phyloP scores from a whole-genome alignment of 2,113 vertebrate genomes.

The Misgurnus anguillicaudatus region DNA sequence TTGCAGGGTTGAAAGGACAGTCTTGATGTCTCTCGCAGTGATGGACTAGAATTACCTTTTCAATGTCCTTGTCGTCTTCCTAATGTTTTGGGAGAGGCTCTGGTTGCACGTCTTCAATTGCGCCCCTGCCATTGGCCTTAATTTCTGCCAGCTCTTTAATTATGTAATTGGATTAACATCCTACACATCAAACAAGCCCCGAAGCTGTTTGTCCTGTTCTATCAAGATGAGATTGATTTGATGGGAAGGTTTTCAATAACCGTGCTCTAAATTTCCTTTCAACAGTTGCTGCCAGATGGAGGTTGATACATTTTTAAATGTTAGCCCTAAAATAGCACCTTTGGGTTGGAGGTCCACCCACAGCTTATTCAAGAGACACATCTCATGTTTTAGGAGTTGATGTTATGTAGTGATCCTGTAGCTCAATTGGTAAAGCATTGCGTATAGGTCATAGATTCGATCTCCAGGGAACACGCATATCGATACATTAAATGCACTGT shows the following conservation, averaged over 20 bases:
- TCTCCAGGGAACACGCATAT: no score
- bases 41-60: constrained; percentile 20
- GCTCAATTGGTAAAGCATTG: no score
- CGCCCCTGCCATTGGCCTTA: constrained; percentile 22
- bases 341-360: constrained; percentile 20
- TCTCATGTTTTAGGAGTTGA: neutral
- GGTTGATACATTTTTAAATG: constrained; percentile 55
- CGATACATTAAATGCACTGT: no score
- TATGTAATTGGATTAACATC: constrained; percentile 60
- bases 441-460: no score
- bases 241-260: constrained; percentile 40
- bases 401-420: no score
- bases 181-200: constrained; percentile 48
- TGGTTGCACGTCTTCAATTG: constrained; percentile 58
- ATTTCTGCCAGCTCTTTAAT: constrained; percentile 59
- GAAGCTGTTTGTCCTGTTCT: constrained; percentile 28
- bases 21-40: neutral
- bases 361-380: constrained; percentile 45
- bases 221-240: constrained; percentile 38
- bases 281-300: constrained; percentile 29
- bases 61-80: constrained; percentile 45
- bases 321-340: constrained; percentile 44
- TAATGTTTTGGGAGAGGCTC: constrained; percentile 55
- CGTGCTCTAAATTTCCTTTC: constrained; percentile 24
- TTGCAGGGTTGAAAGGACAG: neutral